Base-by-base conservation (phyloP, 1,140 invertebrate species). In the Brevipalpus yothersi region DNA sequence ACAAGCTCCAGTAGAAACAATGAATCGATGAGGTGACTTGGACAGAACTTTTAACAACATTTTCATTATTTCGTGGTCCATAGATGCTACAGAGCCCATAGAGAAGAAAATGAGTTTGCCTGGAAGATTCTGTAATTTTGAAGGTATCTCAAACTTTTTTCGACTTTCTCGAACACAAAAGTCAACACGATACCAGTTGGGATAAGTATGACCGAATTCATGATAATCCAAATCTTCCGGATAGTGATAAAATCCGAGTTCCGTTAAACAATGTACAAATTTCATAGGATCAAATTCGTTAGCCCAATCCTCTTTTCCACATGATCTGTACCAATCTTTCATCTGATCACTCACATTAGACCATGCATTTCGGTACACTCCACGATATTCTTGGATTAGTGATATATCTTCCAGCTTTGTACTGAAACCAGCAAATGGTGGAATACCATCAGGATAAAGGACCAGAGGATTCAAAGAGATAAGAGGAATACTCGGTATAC, bases 31-130 rank as follows among this genome's bases (percentile, higher is more conserved):
- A 12, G 58, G 47, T 1, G 58, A 47, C 23, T 61, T 54, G 1
- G n/a, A 5, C 11, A 61, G 40, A 3, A 59, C 45, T 9, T n/a
- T n/a, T 10, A 56, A 12, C 10, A 61, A 10, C 40, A 43, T 15
- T 21, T 59, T 58, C 56, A 61, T 61, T 31, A 61, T 31, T 13
- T 49, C 43, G 13, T 56, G n/a, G 62, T 66, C 39, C 63, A 41
- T 11, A 63, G 57, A 68, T 63, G 66, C 61, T n/a, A 63, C 7
- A 8, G 49, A 60, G 15, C 59, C 62, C n/a, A 63, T 19, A 13
- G 55, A 59, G n/a, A 63, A 62, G 21, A 43, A 63, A 2, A 63
- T 63, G 10, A 63, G 31, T 43, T 59, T 58, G 4, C 53, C 56
- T 0, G 40, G 23, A 12, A 17, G 17, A 7, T 55, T 57, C n/a